phyloP scores from a whole-genome alignment of 1,140 invertebrate species.

The Trichonephila clavata region DNA sequence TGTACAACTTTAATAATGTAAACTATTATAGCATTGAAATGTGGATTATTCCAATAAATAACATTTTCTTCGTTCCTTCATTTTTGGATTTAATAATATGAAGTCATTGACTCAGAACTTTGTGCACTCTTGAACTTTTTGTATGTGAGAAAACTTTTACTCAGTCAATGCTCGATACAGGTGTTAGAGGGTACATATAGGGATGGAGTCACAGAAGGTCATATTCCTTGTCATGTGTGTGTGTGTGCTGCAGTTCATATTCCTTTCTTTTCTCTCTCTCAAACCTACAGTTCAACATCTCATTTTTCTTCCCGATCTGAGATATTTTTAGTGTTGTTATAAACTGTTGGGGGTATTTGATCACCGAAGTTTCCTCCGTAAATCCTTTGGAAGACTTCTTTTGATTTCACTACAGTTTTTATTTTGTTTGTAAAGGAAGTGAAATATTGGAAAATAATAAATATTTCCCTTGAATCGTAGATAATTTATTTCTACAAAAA shows the following conservation, averaged over 20 bases:
- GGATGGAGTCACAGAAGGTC: neutral
- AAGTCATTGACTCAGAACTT: neutral
- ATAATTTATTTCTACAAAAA: too few species aligned
- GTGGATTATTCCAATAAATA: neutral
- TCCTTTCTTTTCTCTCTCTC: neutral
- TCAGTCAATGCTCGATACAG: neutral
- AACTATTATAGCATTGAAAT: neutral
- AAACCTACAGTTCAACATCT: neutral
- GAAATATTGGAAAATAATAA: too few species aligned
- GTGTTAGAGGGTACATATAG: constrained; percentile 5
- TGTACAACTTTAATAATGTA: neutral
- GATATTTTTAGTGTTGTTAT: too few species aligned
- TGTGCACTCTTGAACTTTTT: neutral
- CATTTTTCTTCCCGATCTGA: too few species aligned
- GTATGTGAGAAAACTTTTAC: neutral
- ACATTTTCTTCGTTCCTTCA: neutral
- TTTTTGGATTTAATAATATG: neutral
- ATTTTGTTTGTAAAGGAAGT: too few species aligned
- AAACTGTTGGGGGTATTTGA: too few species aligned
- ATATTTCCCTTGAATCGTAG: too few species aligned
- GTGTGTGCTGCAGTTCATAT: neutral
- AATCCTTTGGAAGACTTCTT: too few species aligned
- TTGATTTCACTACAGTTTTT: too few species aligned
- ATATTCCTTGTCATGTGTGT: neutral
- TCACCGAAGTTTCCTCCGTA: too few species aligned